A percentile compares a stretch with the other conserved stretches of the same genome.
Conservation (phyloP, 1,140 invertebrate genomes). For the Pinna nobilis region DNA sequence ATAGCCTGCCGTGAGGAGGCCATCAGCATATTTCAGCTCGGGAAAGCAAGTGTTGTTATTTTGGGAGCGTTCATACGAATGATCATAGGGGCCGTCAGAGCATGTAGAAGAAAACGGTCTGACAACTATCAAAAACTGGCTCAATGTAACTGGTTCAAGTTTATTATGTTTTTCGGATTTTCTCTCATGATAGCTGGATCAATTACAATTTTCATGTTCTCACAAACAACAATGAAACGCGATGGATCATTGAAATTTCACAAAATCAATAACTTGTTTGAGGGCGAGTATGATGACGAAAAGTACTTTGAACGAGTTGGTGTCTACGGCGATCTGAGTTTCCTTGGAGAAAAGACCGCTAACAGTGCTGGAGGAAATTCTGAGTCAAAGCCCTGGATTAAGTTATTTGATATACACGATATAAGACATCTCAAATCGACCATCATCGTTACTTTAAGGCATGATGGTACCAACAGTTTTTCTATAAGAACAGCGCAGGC, state of each 20-base stretch:
- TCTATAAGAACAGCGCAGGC: conserved; percentile 45
- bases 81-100: conserved; percentile 14
- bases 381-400: conserved; percentile 23
- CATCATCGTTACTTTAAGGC: conserved; percentile 48
- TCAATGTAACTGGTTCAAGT: conserved; percentile 2
- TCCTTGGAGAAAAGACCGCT: conserved; percentile 45
- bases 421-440: conserved; percentile 45
- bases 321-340: conserved; percentile 56
- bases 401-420: conserved; percentile 54
- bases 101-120: conserved; percentile 20
- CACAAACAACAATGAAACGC: conserved; percentile 47
- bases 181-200: conserved; percentile 48
- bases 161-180: conserved; percentile 43
- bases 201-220: conserved; percentile 55
- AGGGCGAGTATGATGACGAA: conserved; percentile 62
- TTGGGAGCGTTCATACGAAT: conserved; percentile 21
- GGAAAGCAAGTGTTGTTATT: conserved; percentile 38
- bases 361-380: not conserved
- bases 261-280: conserved; percentile 54
- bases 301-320: conserved; percentile 65
- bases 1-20: conserved; percentile 45
- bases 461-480: conserved; percentile 39
- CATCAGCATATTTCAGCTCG: conserved; percentile 48
- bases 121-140: not conserved
- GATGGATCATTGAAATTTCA: conserved; percentile 57